A percentile compares a stretch with the other conserved stretches of the same genome.
These are phyloP conservation scores for Oryzias celebensis DNA, from an alignment of 2,113 vertebrate genomes.

Conservation along the genomic window DNA sequence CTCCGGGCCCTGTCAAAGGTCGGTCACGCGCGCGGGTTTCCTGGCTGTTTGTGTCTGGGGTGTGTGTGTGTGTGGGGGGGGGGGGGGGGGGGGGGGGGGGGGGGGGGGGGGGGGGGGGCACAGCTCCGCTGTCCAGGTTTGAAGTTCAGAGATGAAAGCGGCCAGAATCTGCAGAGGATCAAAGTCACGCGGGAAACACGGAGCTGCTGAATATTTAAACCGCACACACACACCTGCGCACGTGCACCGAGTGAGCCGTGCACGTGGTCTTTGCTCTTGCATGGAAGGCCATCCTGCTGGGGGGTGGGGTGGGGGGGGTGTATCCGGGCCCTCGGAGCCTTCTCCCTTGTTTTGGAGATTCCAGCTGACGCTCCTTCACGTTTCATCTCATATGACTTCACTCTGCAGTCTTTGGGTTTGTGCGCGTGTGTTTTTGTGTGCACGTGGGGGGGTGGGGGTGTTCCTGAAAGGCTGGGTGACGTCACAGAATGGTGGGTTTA, in stretches of 20 bases:
- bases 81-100: neutral
- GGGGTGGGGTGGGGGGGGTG: no score
- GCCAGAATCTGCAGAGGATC: slow-evolving; percentile 69
- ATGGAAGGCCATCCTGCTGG: no score
- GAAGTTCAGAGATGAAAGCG: slow-evolving; percentile 75
- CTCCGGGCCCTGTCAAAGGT: no score
- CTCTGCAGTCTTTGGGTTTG: slow-evolving; percentile 19
- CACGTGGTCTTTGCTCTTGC: neutral
- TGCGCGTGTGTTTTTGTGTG: neutral
- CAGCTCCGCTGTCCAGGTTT: slow-evolving; percentile 60
- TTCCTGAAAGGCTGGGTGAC: slow-evolving; percentile 33
- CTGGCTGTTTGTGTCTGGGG: no score
- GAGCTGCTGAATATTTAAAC: slow-evolving; percentile 73
- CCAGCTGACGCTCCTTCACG: slow-evolving; percentile 41
- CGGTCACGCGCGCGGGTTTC: no score
- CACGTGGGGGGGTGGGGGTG: neutral
- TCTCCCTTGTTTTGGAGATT: slow-evolving; percentile 10
- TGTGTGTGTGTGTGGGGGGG: neutral
- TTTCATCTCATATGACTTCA: slow-evolving; percentile 25
- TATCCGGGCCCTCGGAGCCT: no score
- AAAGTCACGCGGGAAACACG: slow-evolving; percentile 68
- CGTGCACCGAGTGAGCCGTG: slow-evolving; percentile 11
- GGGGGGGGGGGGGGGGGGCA: slow-evolving; percentile 5
- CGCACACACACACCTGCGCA: slow-evolving; percentile 37
- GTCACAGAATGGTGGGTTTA: slow-evolving; percentile 53